A percentile compares a stretch with the other conserved stretches of the same genome.
Conservation (phyloP, 2,113 vertebrate genomes). For the Pavo muticus region DNA sequence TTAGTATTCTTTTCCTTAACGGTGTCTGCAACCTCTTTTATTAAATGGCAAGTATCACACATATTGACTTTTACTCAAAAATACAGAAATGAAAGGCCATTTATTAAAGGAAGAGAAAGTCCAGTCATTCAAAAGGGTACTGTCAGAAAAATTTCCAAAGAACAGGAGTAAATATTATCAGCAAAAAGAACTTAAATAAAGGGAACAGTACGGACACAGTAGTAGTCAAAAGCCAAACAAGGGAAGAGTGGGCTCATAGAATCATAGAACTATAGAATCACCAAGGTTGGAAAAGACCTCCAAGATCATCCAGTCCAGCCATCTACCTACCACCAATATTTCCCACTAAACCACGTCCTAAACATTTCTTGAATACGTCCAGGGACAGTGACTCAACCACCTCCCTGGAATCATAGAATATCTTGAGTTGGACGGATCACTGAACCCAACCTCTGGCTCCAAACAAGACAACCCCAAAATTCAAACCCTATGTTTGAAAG, state of each 20-base stretch:
- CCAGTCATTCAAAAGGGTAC: background rate
- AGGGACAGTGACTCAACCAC: too few species aligned
- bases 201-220: background rate
- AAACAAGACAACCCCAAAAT: background rate
- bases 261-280: background rate
- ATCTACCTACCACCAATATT: too few species aligned
- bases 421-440: background rate
- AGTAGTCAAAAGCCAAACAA: background rate
- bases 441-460: background rate
- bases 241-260: background rate
- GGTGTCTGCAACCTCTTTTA: background rate
- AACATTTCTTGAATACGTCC: too few species aligned
- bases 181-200: background rate
- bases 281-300: too few species aligned
- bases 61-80: conserved; percentile 30
- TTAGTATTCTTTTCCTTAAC: background rate
- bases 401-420: background rate
- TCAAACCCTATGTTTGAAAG: background rate
- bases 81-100: background rate
- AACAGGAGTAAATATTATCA: background rate
- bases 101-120: background rate
- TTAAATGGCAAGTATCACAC: background rate
- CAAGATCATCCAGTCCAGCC: too few species aligned
- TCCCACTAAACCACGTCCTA: too few species aligned
- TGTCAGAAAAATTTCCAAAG: background rate